A percentile compares a stretch with the other conserved stretches of the same genome.
Evolutionary conservation across 2,797 vertebrate genomes (phyloP).

Genomic region (Prunella strophiata): DNA sequence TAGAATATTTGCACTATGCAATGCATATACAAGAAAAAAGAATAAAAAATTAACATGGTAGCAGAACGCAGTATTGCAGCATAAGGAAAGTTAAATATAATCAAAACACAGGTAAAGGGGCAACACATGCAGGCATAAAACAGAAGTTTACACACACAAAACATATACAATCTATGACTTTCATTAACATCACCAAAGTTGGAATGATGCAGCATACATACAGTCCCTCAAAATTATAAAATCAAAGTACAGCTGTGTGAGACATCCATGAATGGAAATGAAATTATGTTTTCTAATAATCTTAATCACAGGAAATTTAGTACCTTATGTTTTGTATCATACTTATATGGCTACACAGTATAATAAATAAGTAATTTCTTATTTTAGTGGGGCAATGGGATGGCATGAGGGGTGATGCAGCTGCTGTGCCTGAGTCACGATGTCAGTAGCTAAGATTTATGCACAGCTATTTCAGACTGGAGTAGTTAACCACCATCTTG

Average conservation of each 20-base stretch:
- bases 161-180: background rate
- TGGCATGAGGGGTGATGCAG: background rate
- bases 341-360: background rate
- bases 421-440: background rate
- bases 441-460: background rate
- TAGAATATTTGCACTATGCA: background rate
- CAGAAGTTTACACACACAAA: background rate
- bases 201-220: background rate
- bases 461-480: background rate
- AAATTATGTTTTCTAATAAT: slow-evolving; percentile 11
- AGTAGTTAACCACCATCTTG: background rate
- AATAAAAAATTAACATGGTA: background rate
- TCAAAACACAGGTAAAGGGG: background rate
- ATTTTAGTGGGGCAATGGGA: background rate
- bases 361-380: background rate
- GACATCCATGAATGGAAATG: background rate
- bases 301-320: slow-evolving; percentile 2
- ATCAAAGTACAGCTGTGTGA: background rate
- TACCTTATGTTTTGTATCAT: background rate
- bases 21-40: background rate
- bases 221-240: background rate
- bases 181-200: background rate
- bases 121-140: background rate
- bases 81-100: background rate
- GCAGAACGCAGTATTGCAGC: background rate